Conservation (phyloP, 2,113 vertebrate species). For the Protomyctophum bolini region DNA sequence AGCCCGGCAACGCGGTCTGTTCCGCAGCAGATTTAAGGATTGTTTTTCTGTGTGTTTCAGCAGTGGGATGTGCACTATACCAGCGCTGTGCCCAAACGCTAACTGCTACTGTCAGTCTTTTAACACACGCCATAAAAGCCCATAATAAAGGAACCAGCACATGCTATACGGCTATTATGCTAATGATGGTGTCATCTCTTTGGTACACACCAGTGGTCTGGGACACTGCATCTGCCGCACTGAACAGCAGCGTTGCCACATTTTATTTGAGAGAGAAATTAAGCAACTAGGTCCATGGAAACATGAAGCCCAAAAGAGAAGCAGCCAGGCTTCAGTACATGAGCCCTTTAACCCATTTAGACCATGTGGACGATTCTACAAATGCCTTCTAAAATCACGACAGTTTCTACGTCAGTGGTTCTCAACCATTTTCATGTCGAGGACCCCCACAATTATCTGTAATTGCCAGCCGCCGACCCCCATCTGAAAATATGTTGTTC, state of each 20-base stretch:
- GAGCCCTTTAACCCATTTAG: too few species aligned
- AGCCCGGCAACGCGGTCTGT: background rate
- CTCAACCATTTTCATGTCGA: too few species aligned
- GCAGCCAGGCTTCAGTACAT: too few species aligned
- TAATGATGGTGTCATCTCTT: conserved; percentile 72
- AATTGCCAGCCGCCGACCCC: too few species aligned
- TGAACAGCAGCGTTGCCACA: conserved; percentile 32
- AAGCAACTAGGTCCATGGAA: too few species aligned
- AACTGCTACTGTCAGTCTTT: conserved; percentile 69
- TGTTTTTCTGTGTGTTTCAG: conserved; percentile 16
- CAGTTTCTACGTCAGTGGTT: too few species aligned
- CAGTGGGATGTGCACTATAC: conserved; percentile 13
- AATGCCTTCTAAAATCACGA: too few species aligned
- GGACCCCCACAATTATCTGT: too few species aligned
- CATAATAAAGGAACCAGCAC: conserved; percentile 66
- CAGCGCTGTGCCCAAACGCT: conserved; percentile 25
- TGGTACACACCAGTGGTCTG: conserved; percentile 71
- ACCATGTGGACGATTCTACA: too few species aligned
- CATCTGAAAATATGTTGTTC: too few species aligned
- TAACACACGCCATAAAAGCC: conserved; percentile 71
- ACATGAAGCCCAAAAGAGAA: too few species aligned
- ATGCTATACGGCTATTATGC: conserved; percentile 67
- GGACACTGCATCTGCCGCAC: conserved; percentile 66
- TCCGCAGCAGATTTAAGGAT: background rate
- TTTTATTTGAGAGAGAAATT: too few species aligned